Evolutionary conservation across 1,140 invertebrate genomes (phyloP), one percentile per base, ranked within the genome.

Genomic region (Bursaphelenchus mucronatus): DNA sequence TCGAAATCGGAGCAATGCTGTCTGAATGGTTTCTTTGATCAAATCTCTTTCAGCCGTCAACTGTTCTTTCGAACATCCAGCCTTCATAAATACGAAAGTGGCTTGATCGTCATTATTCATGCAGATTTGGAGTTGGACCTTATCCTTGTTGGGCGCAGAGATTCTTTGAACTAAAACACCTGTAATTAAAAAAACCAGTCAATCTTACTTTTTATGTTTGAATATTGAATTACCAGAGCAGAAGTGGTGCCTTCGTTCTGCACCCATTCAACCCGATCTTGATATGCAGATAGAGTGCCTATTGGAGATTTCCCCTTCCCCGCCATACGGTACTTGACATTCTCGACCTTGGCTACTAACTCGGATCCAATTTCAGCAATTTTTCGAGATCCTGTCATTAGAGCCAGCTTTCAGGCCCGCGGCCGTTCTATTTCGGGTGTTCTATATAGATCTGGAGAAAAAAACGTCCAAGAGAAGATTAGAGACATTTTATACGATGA

Each of bases 61-160:
- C 1, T 87, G 87, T 44, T 89, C 87, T 19, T 87, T 83, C 6
- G 91, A 90, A 6, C 84, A 85, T 70, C 86, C 87, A 44, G 89
- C 88, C 84, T 96, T 94, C 47, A 90, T 89, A 85, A 99, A 99
- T 81, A 97, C 94, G 85, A 99, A 99, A 43, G 94, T 97, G 1
- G 91, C 93, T 17, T 91, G 91, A 50, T 89, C 87, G 10, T 76
- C 76, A 86, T 93, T 91, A 79, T 96, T 90, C 67, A 98, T 84
- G 44, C 97, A 91, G 10, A 97, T 87, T 86, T 99, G 96, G n/a
- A 99, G 85, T 83, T 99, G 96, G 59, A 98, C 90, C 85, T 98
- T 97, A 21, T 92, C 88, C 85, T 98, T 98, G 9, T 91, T 92
- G 79, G 93, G 94, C 0, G 95, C 92, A 54, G 94, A 97, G 75